Conservation (phyloP, 2,888 invertebrate species). For the Merodon equestris region DNA sequence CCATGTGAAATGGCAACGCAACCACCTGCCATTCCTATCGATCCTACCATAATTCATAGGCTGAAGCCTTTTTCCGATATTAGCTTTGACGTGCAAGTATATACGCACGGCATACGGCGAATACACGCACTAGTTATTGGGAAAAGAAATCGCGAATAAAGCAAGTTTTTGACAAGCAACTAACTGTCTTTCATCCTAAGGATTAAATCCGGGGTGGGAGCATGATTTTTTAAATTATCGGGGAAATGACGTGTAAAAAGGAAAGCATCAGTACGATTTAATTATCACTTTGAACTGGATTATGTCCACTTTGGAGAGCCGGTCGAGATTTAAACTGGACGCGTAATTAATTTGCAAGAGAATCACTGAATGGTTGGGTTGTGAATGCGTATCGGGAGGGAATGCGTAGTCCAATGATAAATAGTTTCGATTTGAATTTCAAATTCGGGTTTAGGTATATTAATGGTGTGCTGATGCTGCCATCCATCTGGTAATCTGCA, state of each 20-base stretch:
- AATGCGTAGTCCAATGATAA: too few relatives aligned
- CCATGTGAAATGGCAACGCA: too few relatives aligned
- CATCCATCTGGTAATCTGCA: too few relatives aligned
- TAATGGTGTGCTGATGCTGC: too few relatives aligned
- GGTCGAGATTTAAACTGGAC: not conserved
- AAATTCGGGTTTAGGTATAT: too few relatives aligned
- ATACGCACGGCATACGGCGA: not conserved
- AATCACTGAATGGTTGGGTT: not conserved
- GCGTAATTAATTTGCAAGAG: conserved; percentile 20
- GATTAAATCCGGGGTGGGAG: conserved; percentile 4
- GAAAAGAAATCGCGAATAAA: conserved; percentile 48
- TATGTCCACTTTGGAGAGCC: not conserved
- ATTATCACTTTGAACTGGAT: conserved; percentile 20
- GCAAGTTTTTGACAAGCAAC: conserved; percentile 1
- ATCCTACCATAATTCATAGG: conserved; percentile 39
- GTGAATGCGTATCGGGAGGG: not conserved
- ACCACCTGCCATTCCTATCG: too few relatives aligned
- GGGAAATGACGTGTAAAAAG: conserved; percentile 34
- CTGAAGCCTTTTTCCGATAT: not conserved
- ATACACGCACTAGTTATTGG: not conserved
- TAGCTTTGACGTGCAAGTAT: too few relatives aligned
- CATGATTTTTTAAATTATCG: conserved; percentile 21
- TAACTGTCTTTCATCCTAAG: conserved; percentile 27
- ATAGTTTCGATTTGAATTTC: too few relatives aligned
- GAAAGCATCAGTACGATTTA: conserved; percentile 20